Evolutionary conservation across 2,888 invertebrate genomes (phyloP), one percentile per base, ranked within the genome.

Genomic region (Lutraria lutraria): DNA sequence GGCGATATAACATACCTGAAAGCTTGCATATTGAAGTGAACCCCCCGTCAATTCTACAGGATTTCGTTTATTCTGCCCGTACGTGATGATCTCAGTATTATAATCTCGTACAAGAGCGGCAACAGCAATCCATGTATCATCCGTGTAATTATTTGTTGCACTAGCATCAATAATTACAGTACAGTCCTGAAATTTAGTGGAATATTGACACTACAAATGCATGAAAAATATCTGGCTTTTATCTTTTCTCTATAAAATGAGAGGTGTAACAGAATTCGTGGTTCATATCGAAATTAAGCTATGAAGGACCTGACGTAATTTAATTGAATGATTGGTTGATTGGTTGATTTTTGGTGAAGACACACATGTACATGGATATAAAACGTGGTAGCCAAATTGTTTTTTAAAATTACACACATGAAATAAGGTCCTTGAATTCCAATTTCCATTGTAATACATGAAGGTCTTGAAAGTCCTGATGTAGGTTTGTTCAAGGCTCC

Each of bases 61-160:
- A n/a, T 52, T 54, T 12, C 0, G 2, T 81, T 21, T 52, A 25
- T 52, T 10, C 6, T 16, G 13, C 2, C 52, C 81, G 25, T 53
- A 81, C 10, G 29, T 81, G n/a, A 81, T 81, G 16, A 21, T 53
- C 52, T 81, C 29, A 16, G 31, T 34, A 16, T 52, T 60, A 13
- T 63, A 83, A 60, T 83, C 83, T 68, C 68, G 60, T 16, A 83
- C 13, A 29, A 68, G 13, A 0, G 68, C 83, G 0, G 83, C n/a
- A 8, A 83, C 68, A 19, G 34, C 83, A 43, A 60, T 52, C 83
- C 83, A 83, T 16, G 43, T 21, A 63, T 68, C 83, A 34, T 83
- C 60, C 29, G 8, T 0, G 34, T 83, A 83, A 0, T 68, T 68
- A n/a, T 76, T 53, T 12, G 63, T 10, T 10, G 21, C 19, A 25